Evolutionary conservation across 2,888 invertebrate species (phyloP), one percentile per base, ranked within the genome.

Genomic region (Capitulum mitella): DNA sequence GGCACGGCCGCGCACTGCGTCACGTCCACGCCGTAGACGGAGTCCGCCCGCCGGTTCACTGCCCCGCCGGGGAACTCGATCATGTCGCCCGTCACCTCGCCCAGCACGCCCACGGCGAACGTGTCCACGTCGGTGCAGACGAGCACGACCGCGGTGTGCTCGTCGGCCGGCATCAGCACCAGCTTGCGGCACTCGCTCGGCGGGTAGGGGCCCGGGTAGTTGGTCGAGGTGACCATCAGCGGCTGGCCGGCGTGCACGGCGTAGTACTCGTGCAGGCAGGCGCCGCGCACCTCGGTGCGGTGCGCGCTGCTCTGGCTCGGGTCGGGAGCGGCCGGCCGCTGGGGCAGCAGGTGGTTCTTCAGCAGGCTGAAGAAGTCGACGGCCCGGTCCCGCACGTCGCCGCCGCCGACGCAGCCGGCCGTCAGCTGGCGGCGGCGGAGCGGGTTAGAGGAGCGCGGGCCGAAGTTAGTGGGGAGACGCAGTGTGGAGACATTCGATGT

Each of bases 51-150:
- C 37, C 70, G 3, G 70, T 70, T 70, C 22, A 70, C 70, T 22
- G 16, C 70, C 26, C 6, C 6, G 3, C 70, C 70, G 37, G 70
- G 70, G 37, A 70, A 70, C 70, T 70, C 70, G 43, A 75, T n/a
- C 43, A 75, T 46, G 46, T 75, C 75, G 6, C 75, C 75, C 8
- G n/a, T 46, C 14, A 75, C 75, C 46, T 12, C 14, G 2, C 75
- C 75, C n/a, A 75, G 46, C 75, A 75, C 46, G 26, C 46, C 46
- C 26, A 26, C 46, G 29, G 14, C 75, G 46, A 46, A n/a, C 43
- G 75, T 75, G 75, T 75, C 75, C 29, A 75, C 46, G 46, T 75
- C 75, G 12, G 75, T 75, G 46, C 75, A 75, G 14, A 75, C 75
- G 46, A 75, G 22, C n/a, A 75, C 75, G 1, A 75, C 75, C 3